Evolutionary conservation across 2,888 invertebrate genomes (phyloP).

Genomic region (Dryocosmus kuriphilus): DNA sequence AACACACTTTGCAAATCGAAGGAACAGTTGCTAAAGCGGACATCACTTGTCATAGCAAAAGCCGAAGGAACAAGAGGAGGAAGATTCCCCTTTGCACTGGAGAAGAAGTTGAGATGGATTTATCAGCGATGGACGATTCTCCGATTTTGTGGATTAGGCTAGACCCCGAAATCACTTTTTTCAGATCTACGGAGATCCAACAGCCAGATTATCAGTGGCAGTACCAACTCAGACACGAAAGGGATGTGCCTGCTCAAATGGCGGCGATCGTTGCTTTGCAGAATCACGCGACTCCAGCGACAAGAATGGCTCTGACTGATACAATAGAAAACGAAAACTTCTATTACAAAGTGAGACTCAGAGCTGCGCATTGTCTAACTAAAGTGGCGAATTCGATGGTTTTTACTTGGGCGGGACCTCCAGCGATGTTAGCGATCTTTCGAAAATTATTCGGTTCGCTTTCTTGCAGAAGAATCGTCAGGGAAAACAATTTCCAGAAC

Average conservation of each 20-base stretch:
- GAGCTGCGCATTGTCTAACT: slow-evolving; percentile 93
- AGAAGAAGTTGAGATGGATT: slow-evolving; percentile 99
- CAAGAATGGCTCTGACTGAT: slow-evolving; percentile 93
- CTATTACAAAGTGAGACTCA: slow-evolving; percentile 94
- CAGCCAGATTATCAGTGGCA: slow-evolving; percentile 99
- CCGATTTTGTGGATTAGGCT: slow-evolving; percentile 98
- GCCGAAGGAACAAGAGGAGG: slow-evolving; percentile 98
- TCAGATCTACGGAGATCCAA: slow-evolving; percentile 91
- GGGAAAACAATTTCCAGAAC: slow-evolving; percentile 96
- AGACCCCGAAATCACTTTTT: slow-evolving; percentile 95
- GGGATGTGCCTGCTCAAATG: slow-evolving; percentile 96
- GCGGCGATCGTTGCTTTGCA: slow-evolving; percentile 93
- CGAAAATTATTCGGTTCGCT: slow-evolving; percentile 97
- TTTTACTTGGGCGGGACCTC: slow-evolving; percentile 95
- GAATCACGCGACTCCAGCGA: slow-evolving; percentile 92
- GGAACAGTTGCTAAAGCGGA: slow-evolving; percentile 97
- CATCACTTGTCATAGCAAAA: slow-evolving; percentile 99
- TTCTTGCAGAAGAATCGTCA: slow-evolving; percentile 94
- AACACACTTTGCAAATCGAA: slow-evolving; percentile 96
- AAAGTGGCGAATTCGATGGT: slow-evolving; percentile 97
- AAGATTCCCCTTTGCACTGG: slow-evolving; percentile 98
- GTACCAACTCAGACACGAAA: slow-evolving; percentile 96
- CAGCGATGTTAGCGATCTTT: slow-evolving; percentile 96
- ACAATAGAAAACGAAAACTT: slow-evolving; percentile 96
- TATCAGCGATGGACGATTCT: slow-evolving; percentile 98